phyloP scores from a whole-genome alignment of 1,140 invertebrate genomes.

The Ridgeia piscesae region DNA sequence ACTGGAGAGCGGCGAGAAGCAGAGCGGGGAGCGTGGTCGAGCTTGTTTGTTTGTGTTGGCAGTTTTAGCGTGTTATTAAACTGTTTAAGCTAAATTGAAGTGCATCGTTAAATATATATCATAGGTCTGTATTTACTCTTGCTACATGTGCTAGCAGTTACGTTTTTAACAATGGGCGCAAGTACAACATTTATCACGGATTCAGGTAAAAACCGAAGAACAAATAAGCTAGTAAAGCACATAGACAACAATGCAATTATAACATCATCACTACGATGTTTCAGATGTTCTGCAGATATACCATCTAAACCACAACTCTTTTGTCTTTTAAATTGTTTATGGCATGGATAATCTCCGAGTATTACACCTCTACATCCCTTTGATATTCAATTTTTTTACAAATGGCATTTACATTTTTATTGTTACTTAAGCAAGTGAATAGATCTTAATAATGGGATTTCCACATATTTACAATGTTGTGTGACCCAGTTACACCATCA shows the following conservation, averaged over 20 bases:
- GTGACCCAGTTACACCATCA: background rate
- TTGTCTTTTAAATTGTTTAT: background rate
- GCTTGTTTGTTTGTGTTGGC: too few species aligned
- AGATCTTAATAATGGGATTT: background rate
- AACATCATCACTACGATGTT: background rate
- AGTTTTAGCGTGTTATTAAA: too few species aligned
- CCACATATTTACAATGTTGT: background rate
- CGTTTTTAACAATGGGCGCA: background rate
- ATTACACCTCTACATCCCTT: background rate
- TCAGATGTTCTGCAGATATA: background rate
- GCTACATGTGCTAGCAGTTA: background rate
- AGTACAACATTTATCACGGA: background rate
- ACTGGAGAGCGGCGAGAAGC: too few species aligned
- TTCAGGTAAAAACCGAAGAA: background rate
- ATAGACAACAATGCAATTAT: background rate
- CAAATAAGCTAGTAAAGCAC: background rate
- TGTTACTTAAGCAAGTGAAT: background rate
- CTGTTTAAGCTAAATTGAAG: too few species aligned
- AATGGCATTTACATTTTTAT: background rate
- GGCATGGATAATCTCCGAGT: background rate
- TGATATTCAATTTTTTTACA: background rate
- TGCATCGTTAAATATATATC: too few species aligned
- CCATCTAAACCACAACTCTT: background rate
- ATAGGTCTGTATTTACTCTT: background rate
- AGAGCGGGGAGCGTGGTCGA: too few species aligned